phyloP scores from a whole-genome alignment of 2,797 vertebrate genomes.

The Clarias pachynema region DNA sequence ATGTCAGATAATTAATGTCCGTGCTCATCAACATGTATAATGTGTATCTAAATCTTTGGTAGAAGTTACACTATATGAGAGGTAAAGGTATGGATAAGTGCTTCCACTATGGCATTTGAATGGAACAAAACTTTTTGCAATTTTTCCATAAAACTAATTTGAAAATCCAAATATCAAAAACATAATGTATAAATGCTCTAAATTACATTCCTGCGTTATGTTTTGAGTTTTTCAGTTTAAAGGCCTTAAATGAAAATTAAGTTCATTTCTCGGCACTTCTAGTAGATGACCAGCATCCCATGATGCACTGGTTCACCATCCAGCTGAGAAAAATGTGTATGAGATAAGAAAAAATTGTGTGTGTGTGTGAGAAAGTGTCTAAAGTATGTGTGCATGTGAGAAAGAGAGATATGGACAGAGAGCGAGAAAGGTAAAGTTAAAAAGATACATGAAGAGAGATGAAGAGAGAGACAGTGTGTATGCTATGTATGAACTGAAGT shows the following conservation, averaged over 20 bases:
- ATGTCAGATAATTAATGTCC: background rate
- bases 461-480: slow-evolving; percentile 19
- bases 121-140: background rate
- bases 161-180: background rate
- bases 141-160: too few relatives aligned
- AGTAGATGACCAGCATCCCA: background rate
- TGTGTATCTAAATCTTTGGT: background rate
- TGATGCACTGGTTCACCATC: slow-evolving; percentile 71
- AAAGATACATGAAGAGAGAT: background rate
- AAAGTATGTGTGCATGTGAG: background rate
- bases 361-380: background rate
- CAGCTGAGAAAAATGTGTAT: slow-evolving; percentile 63
- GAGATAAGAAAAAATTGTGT: background rate
- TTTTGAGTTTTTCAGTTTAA: too few relatives aligned
- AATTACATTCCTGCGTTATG: background rate
- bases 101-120: background rate
- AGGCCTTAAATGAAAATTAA: background rate
- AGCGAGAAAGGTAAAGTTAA: slow-evolving; percentile 43
- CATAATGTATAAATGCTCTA: background rate
- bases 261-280: background rate
- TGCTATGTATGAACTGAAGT: slow-evolving; percentile 30
- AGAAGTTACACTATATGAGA: background rate
- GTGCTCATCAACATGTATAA: background rate
- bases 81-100: background rate
- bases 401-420: background rate